These are phyloP conservation scores for Nothocercus nigrocapillus DNA, from an alignment of 2,113 vertebrate species.

Conservation along the genomic window DNA sequence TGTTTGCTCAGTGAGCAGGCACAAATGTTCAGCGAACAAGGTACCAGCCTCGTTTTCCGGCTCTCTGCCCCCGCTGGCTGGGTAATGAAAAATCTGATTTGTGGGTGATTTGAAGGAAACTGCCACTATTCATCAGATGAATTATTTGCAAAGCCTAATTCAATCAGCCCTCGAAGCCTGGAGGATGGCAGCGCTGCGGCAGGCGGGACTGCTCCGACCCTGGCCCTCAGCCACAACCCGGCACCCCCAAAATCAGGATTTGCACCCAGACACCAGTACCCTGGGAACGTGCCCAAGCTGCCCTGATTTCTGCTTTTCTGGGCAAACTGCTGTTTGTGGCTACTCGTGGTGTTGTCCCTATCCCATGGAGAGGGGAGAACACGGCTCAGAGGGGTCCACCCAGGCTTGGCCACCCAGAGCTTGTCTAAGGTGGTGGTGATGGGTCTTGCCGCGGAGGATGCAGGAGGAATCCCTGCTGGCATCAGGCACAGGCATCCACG, in stretches of 20 bases:
- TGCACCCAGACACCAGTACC: background rate
- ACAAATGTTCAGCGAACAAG: background rate
- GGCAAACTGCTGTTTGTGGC: background rate
- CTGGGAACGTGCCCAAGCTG: background rate
- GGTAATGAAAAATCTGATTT: conserved; percentile 60
- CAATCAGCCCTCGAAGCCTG: background rate
- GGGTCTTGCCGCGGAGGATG: background rate
- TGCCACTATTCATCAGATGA: conserved; percentile 55
- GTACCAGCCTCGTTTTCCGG: conserved; percentile 12
- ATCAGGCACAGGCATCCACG: background rate
- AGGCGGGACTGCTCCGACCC: background rate
- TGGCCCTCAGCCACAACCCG: background rate
- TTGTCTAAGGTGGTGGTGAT: fast-evolving
- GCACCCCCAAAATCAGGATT: background rate
- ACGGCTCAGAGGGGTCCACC: fast-evolving
- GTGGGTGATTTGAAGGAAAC: conserved; percentile 56
- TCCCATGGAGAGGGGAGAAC: background rate
- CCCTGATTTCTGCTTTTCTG: background rate
- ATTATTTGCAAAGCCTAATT: conserved; percentile 45
- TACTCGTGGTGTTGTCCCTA: fast-evolving
- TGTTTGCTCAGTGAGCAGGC: background rate
- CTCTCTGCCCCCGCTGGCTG: background rate
- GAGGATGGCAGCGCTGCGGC: background rate
- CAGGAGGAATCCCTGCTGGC: background rate
- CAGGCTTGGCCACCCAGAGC: background rate